Evolutionary conservation across 2,113 vertebrate species (phyloP), one percentile per base, ranked within the genome.

Genomic region (Chlorodrepanis virens): DNA sequence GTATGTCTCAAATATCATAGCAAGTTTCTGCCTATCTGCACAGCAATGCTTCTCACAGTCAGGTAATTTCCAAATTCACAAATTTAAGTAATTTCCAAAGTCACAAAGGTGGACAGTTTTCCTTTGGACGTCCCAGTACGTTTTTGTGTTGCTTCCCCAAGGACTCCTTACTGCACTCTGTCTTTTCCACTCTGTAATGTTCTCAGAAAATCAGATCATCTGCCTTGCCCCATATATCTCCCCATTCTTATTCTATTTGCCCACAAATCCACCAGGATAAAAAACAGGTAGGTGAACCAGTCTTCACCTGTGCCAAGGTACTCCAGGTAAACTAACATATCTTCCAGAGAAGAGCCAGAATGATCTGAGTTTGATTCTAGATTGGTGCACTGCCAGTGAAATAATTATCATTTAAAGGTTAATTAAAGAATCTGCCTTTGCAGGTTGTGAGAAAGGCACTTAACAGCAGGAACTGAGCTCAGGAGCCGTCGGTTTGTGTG

Each of bases 371-470:
- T 91, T 94, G 82, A 93, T 96, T 95, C 80, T 79, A 40, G 29
- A 39, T 87, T 97, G 96, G 90, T 94, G 65, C 40, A 68, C n/a
- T 90, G 95, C 97, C 96, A 96, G 63, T 61, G 68, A 96, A 92
- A 96, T 97, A 97, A 97, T 97, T 97, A 97, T 94, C 74, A 96
- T 97, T 97, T 98, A 97, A 97, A 97, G 91, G 94, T 97, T 97
- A 97, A 97, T 97, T 97, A 97, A 98, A 95, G 89, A 96, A 95
- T 94, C 92, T 93, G 92, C 87, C 72, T 87, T 92, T 92, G 75
- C 91, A 96, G 95, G 94, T 97, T 97, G 78, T 89, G 89, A 93
- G 71, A 83, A 97, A 96, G 60, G 81, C 93, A 89, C 92, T 96
- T 90, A 95, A 70, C 90, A 95, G 91, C 94, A 95, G 94, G 93